A percentile compares a stretch with the other conserved stretches of the same genome.
These are phyloP conservation scores for Sesamia nonagrioides DNA, from an alignment of 1,140 invertebrate genomes.

Conservation along the genomic window DNA sequence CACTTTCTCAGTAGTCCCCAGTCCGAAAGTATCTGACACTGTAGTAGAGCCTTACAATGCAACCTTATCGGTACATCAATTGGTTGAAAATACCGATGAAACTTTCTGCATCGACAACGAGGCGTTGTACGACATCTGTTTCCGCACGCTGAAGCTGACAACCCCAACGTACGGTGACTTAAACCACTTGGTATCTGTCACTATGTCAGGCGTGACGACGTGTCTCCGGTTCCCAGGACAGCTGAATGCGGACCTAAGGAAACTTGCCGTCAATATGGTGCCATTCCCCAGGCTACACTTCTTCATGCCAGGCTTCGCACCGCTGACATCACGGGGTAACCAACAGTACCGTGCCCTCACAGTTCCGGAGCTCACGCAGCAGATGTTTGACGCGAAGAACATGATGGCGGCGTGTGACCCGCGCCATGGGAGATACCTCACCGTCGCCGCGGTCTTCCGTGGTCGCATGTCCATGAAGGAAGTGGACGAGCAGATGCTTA, in stretches of 20 bases:
- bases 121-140: slow-evolving; percentile 96
- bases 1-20: slow-evolving; percentile 96
- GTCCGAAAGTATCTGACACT: slow-evolving; percentile 95
- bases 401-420: slow-evolving; percentile 93
- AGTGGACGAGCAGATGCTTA: slow-evolving; percentile 93
- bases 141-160: slow-evolving; percentile 93
- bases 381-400: slow-evolving; percentile 82
- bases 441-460: slow-evolving; percentile 92
- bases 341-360: slow-evolving; percentile 92
- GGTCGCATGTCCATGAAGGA: slow-evolving; percentile 93
- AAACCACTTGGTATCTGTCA: slow-evolving; percentile 92
- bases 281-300: slow-evolving; percentile 95
- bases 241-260: slow-evolving; percentile 95
- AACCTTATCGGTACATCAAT: slow-evolving; percentile 92
- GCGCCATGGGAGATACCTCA: slow-evolving; percentile 90
- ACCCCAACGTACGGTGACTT: slow-evolving; percentile 93
- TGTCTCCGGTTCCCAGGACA: slow-evolving; percentile 64
- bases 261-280: slow-evolving; percentile 98
- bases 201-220: slow-evolving; percentile 90
- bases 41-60: slow-evolving; percentile 96
- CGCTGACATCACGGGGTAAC: slow-evolving; percentile 89
- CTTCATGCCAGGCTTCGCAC: slow-evolving; percentile 94
- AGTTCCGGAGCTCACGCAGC: slow-evolving; percentile 92
- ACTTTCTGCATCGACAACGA: slow-evolving; percentile 89
- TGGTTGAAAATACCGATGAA: slow-evolving; percentile 93